These are phyloP conservation scores for Otus sunia DNA, from an alignment of 2,113 vertebrate species.

Conservation along the genomic window DNA sequence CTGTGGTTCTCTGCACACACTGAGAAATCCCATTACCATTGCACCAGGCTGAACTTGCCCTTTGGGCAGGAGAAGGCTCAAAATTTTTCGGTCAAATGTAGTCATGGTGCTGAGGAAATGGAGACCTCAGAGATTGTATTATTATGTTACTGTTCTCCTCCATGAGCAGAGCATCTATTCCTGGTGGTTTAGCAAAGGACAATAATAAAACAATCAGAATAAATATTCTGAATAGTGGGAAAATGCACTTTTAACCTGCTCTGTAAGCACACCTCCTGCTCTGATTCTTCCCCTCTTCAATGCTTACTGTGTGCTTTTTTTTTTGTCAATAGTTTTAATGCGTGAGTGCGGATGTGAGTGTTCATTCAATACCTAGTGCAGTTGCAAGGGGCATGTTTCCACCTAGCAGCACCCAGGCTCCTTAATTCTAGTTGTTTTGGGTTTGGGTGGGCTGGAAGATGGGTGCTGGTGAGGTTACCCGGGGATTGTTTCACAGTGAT, in stretches of 20 bases:
- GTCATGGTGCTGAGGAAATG: not conserved
- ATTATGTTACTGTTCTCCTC: not conserved
- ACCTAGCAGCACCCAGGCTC: not conserved
- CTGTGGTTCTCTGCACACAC: not conserved
- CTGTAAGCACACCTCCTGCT: not conserved
- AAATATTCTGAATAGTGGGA: slow-evolving; percentile 19
- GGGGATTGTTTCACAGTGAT: not conserved
- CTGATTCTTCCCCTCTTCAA: not conserved
- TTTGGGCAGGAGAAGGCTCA: not conserved
- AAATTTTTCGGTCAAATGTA: not conserved
- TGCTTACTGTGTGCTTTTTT: not conserved
- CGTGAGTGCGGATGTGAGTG: not conserved
- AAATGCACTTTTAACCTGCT: slow-evolving; percentile 30
- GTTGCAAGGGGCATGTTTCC: not conserved
- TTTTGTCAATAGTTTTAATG: not conserved
- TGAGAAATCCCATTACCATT: not conserved
- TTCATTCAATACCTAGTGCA: not conserved
- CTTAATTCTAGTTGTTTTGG: not conserved
- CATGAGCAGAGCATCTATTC: not conserved
- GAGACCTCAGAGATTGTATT: not conserved
- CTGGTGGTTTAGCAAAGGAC: not conserved
- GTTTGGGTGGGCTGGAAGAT: not conserved
- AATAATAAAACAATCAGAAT: slow-evolving; percentile 3
- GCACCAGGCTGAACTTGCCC: not conserved
- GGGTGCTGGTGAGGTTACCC: not conserved